Conservation (phyloP, 2,888 invertebrate species). For the Sphaerophoria taeniata region DNA sequence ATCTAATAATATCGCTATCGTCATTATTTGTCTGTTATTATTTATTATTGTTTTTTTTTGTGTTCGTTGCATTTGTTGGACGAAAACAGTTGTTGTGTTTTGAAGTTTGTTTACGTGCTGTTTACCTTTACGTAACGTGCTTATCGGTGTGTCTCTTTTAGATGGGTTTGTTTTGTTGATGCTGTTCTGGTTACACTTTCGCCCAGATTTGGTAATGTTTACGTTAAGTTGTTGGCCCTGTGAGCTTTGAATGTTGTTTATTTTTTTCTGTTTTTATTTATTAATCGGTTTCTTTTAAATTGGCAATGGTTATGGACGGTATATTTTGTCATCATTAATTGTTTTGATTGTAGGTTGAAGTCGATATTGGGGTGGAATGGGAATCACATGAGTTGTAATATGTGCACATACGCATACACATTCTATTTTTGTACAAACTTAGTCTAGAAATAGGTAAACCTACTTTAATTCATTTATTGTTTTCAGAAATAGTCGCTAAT, state of each 20-base stretch:
- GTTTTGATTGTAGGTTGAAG: constrained; percentile 17
- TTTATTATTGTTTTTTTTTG: neutral
- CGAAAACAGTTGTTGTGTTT: constrained; percentile 32
- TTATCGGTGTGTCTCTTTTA: constrained; percentile 67
- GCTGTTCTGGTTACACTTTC: constrained; percentile 68
- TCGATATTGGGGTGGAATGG: neutral
- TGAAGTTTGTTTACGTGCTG: constrained; percentile 72
- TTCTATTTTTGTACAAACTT: neutral
- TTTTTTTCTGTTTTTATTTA: constrained; percentile 84
- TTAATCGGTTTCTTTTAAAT: constrained; percentile 72
- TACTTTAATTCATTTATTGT: neutral
- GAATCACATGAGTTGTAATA: constrained; percentile 9
- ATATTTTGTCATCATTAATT: neutral
- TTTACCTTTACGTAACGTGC: constrained; percentile 74
- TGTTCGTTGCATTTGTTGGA: constrained; percentile 2
- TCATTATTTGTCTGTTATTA: constrained; percentile 14
- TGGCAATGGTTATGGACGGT: constrained; percentile 36
- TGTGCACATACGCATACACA: neutral
- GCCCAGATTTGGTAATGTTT: constrained; percentile 74
- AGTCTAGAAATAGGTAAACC: neutral
- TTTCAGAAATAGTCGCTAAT: neutral
- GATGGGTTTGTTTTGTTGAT: constrained; percentile 54
- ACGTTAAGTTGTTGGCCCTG: constrained; percentile 68
- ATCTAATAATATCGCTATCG: constrained; percentile 54
- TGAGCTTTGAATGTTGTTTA: constrained; percentile 28